phyloP scores from a whole-genome alignment of 1,140 invertebrate species.

The Neotoxoptera formosana region DNA sequence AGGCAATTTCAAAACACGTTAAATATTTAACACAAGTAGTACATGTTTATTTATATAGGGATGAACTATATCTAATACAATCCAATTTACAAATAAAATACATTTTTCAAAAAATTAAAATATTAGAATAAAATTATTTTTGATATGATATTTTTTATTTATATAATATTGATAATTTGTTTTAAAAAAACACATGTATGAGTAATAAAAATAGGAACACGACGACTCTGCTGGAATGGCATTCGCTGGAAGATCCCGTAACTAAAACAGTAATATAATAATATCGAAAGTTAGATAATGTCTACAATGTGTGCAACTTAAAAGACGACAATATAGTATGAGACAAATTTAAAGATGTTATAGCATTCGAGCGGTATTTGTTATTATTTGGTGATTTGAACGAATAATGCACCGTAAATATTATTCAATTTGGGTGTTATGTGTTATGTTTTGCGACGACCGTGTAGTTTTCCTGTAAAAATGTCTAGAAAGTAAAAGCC shows the following conservation, averaged over 20 bases:
- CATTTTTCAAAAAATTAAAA: slow-evolving; percentile 42
- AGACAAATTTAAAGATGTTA: background rate
- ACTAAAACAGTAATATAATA: slow-evolving; percentile 15
- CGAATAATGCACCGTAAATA: background rate
- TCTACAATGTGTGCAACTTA: too few relatives aligned
- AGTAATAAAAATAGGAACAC: slow-evolving; percentile 46
- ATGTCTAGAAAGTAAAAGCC: background rate
- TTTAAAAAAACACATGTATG: slow-evolving; percentile 29
- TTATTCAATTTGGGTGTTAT: background rate
- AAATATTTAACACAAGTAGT: background rate
- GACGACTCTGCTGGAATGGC: background rate
- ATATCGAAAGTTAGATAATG: background rate
- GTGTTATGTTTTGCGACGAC: background rate
- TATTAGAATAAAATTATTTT: slow-evolving; percentile 34
- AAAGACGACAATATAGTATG: too few relatives aligned
- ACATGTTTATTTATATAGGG: slow-evolving; percentile 14
- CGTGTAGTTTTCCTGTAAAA: background rate
- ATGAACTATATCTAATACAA: slow-evolving; percentile 17
- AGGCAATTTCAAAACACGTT: background rate
- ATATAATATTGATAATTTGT: background rate
- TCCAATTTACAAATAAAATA: slow-evolving; percentile 46
- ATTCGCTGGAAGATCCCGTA: slow-evolving; percentile 48
- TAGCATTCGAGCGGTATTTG: too few relatives aligned
- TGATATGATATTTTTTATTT: slow-evolving; percentile 47
- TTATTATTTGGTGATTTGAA: background rate